Evolutionary conservation across 2,888 invertebrate species (phyloP), one percentile per base, ranked within the genome.

Genomic region (Phytoseiulus persimilis): DNA sequence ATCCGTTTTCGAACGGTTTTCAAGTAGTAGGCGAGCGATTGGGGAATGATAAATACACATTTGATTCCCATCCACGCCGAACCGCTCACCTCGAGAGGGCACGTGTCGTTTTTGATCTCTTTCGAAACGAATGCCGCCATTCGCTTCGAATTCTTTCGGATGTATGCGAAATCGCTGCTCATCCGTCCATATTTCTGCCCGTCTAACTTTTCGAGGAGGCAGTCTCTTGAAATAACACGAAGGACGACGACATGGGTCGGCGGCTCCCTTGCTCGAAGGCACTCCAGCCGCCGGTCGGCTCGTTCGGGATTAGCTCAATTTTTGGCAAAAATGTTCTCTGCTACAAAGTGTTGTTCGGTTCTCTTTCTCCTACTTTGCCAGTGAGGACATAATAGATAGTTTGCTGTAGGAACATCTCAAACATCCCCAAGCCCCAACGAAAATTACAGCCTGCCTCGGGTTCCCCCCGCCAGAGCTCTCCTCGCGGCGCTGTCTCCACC

Each of bases 281-380:
- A 65, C 65, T 65, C 65, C 18, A 28, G 65, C 65, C 65, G 65
- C 65, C 28, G 28, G 5, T 28, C 65, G 65, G 1, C 18, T 14
- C 14, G 65, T 65, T 65, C 65, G 18, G 28, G 65, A 65, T 65
- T 65, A 65, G 65, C 65, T 65, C 65, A 65, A 65, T 65, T 65
- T 65, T 65, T 65, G 65, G 65, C 65, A 65, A 65, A 65, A 65
- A 65, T 65, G 65, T 65, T 65, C 65, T 65, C 65, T 65, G 65
- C 65, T 65, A 65, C 65, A 65, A 65, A 65, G 65, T 65, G 65
- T 65, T 65, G 65, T 65, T 65, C 65, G 18, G 65, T 65, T 65
- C 65, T 65, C 65, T 65, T 65, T 65, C 65, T 65, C 65, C 65
- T 65, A 65, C 65, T 65, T 65, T 65, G 65, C 65, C 65, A 65